Conservation (phyloP, 1,140 invertebrate species). For the Dermatophagoides farinae region DNA sequence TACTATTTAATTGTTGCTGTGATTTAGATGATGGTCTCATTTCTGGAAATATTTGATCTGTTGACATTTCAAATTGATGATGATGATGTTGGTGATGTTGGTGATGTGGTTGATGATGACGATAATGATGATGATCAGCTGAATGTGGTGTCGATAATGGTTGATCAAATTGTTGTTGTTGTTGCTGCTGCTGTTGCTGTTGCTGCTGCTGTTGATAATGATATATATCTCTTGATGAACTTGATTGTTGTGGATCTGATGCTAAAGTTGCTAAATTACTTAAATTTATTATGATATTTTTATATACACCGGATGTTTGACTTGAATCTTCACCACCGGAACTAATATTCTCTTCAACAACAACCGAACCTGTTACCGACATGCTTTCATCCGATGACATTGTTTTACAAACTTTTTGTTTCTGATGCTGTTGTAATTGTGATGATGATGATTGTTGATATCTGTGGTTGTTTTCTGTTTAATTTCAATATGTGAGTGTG, state of each 20-base stretch:
- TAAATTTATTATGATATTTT: conserved; percentile 22
- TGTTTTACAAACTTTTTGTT: not conserved
- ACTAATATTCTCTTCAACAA: conserved; percentile 16
- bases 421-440: not conserved
- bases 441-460: conserved; percentile 8
- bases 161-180: not conserved
- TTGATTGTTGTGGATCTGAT: not conserved
- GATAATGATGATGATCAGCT: not conserved
- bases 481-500: not conserved
- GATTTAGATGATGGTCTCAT: not conserved
- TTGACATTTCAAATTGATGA: not conserved
- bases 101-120: not conserved
- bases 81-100: not conserved
- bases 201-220: too few relatives aligned
- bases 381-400: conserved; percentile 19
- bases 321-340: conserved; percentile 19
- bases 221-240: too few relatives aligned
- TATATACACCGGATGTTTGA: conserved; percentile 19
- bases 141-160: not conserved
- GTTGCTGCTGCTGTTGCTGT: not conserved
- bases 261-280: conserved; percentile 5
- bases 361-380: conserved; percentile 17
- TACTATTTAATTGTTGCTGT: not conserved
- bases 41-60: not conserved
- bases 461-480: conserved; percentile 1